These are phyloP conservation scores for Brachionus calyciflorus DNA, from an alignment of 1,140 invertebrate genomes.

Conservation along the genomic window DNA sequence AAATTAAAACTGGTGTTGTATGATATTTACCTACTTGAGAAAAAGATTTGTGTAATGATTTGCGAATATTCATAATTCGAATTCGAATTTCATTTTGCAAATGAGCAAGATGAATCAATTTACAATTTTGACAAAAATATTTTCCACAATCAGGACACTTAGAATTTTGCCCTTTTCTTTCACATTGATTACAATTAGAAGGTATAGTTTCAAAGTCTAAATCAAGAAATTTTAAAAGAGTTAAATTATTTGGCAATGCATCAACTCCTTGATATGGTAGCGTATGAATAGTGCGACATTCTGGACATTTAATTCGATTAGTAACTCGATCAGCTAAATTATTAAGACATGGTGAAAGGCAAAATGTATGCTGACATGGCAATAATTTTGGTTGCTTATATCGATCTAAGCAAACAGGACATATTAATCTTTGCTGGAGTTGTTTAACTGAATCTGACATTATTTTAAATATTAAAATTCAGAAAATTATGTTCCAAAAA, in stretches of 20 bases:
- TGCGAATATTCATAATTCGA: constrained; percentile 21
- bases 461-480: neutral
- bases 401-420: constrained; percentile 93
- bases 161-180: neutral
- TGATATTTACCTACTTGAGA: constrained; percentile 4
- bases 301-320: constrained; percentile 88
- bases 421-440: constrained; percentile 93
- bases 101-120: constrained; percentile 16
- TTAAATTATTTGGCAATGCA: constrained; percentile 63
- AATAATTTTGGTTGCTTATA: constrained; percentile 93
- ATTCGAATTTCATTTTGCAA: neutral
- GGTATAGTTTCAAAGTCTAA: neutral
- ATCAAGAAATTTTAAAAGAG: neutral
- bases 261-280: constrained; percentile 86
- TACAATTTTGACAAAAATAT: constrained; percentile 38
- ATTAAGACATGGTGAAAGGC: constrained; percentile 82
- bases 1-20: neutral
- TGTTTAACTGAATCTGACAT: constrained; percentile 59
- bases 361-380: constrained; percentile 99
- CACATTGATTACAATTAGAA: neutral
- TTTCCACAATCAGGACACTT: constrained; percentile 25
- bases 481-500: too few relatives aligned
- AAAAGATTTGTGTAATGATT: neutral
- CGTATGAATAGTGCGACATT: constrained; percentile 93
- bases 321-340: constrained; percentile 51